Evolutionary conservation across 2,113 vertebrate species (phyloP).

Genomic region (Chamaea fasciata): DNA sequence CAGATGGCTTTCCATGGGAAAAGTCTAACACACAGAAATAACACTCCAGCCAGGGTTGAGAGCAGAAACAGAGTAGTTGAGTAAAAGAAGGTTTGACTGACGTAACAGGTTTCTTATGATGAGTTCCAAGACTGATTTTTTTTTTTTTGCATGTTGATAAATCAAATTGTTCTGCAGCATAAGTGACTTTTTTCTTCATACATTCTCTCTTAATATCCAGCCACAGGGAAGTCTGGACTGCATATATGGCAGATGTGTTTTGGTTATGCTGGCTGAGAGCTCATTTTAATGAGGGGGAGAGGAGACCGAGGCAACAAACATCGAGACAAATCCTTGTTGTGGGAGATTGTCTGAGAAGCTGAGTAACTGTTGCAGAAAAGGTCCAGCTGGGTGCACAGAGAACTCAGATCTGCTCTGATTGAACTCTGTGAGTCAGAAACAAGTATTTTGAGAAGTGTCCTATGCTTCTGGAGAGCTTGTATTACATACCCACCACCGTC

Average conservation of each 20-base stretch:
- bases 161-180: not conserved
- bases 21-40: not conserved
- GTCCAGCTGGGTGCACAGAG: not conserved
- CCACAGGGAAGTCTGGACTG: not conserved
- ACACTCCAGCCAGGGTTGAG: not conserved
- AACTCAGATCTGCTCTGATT: not conserved
- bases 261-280: not conserved
- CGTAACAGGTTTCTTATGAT: not conserved
- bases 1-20: not conserved
- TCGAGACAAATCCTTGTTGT: not conserved
- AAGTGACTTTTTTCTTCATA: not conserved
- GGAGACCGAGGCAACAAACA: not conserved
- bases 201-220: not conserved
- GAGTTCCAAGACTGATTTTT: not conserved
- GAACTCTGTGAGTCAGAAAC: not conserved
- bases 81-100: not conserved
- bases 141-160: not conserved
- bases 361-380: not conserved
- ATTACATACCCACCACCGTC: not conserved
- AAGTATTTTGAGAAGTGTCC: not conserved
- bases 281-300: not conserved
- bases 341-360: not conserved
- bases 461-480: not conserved
- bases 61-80: not conserved
- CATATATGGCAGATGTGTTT: not conserved